A percentile compares a stretch with the other conserved stretches of the same genome.
Conservation (phyloP, 2,797 vertebrate genomes). For the Molossus alvarezi region DNA sequence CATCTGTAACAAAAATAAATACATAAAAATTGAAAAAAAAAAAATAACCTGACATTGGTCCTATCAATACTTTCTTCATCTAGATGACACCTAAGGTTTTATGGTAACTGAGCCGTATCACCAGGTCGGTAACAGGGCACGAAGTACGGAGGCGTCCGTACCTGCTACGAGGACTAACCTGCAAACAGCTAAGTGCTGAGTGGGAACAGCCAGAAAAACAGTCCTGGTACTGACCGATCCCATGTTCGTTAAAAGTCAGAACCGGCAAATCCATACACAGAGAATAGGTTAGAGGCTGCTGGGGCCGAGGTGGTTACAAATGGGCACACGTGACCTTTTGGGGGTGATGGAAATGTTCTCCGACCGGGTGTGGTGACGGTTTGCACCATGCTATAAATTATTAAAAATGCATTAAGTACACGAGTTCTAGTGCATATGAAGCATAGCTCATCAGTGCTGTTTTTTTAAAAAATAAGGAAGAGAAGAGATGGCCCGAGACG, state of each 20-base stretch:
- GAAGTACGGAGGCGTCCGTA: not conserved
- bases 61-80: too few species aligned
- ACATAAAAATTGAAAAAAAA: too few species aligned
- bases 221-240: too few species aligned
- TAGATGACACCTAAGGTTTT: not conserved
- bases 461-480: not conserved
- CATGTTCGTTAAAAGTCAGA: too few species aligned
- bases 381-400: accelerated
- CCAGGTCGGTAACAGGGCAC: not conserved
- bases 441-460: too few species aligned
- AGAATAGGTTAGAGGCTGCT: accelerated
- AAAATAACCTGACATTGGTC: not conserved
- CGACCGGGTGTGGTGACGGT: not conserved
- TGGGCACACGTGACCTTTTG: too few species aligned
- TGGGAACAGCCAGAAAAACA: not conserved
- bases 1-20: too few species aligned
- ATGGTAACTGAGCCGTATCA: not conserved
- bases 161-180: too few species aligned
- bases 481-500: not conserved
- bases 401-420: not conserved
- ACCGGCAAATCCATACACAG: too few species aligned
- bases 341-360: not conserved
- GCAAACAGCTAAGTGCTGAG: too few species aligned
- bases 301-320: too few species aligned
- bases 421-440: not conserved